Base-by-base conservation (phyloP, 2,113 vertebrate species). In the Pardalotus punctatus region DNA sequence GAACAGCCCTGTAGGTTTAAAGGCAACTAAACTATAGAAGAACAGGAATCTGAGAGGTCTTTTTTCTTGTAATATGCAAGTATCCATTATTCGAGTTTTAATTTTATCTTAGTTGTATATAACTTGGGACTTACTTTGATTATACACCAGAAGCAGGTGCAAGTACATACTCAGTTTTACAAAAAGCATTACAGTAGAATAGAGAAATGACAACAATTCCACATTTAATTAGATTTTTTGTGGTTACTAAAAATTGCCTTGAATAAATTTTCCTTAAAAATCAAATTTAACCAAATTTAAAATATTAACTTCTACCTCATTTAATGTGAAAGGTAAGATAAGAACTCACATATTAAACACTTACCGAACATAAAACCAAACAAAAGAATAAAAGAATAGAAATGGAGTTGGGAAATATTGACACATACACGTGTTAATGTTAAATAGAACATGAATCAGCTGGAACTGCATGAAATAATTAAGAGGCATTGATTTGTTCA, bases 351-450 rank as follows among this genome's bases (percentile, higher is more conserved):
- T 87, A 88, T 85, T 76, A 79, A 95, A 91, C 48, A 91, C 71
- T 93, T 94, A 91, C 51, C 51, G 96, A 96, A 85, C 7, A 69
- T 45, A 94, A 97, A 96, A 90, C 45, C 82, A 96, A 96, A 94
- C 36, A 84, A 56, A 88, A 77, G 62, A 88, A 58, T 91, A 42
- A 48, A 80, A 42, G 3, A 89, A 40, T 53, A 54, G 28, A 83
- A 66, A 70, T 48, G 9, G 22, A 82, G 25, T 27, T 33, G 42
- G 38, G 29, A 83, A 86, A 71, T 65, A 93, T 12, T 79, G 27
- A 31, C 25, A 35, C 7, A 56, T 7, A 22, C 20, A 71, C 13
- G 33, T 56, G 60, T 58, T 48, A 66, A 33, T 36, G 19, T 82
- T 81, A 56, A 87, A 86, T 53, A 73, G 78, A 95, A 65, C 20